Evolutionary conservation across 2,888 invertebrate genomes (phyloP), one percentile per base, ranked within the genome.

Genomic region (Colletes collaris): DNA sequence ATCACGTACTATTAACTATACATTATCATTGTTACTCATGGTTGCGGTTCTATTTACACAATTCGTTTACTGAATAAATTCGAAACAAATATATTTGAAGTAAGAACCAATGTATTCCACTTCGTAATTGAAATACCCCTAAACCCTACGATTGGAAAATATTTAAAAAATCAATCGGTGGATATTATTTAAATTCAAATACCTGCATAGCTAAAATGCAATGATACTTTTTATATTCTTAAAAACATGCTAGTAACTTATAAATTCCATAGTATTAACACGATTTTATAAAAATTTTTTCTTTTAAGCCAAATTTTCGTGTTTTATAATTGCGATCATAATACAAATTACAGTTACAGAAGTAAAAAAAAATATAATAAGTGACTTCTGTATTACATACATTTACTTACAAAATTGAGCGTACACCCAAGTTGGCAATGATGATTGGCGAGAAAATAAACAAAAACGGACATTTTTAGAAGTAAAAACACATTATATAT

Each of bases 11-110:
- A 86, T 83, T 81, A 82, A 83, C 79, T 83, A 82, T 87, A 88
- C 86, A 89, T 86, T 87, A 86, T 90, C 86, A 89, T 91, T 91
- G 90, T 91, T 91, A 90, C 89, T 88, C 87, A 91, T 90, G 87
- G 86, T 90, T 90, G 85, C 89, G 84, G 84, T 87, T 90, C 88
- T 89, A 88, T 90, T 89, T 89, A 90, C 90, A 91, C 87, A 81
- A 85, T 89, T 89, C 89, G 86, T 88, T 90, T 88, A 89, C 82
- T 79, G 86, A 89, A 89, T 89, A 89, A 86, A 88, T 84, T 87
- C 79, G 78, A 82, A 83, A 87, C 86, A 86, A 85, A 86, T 88
- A 88, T 89, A 88, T 87, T 88, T 87, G 69, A 85, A 85, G 71
- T 83, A 83, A 86, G 68, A 73, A 76, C 63, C 19, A 70, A 65